phyloP scores from a whole-genome alignment of 2,888 invertebrate species.

The Hemistola chrysoprasaria region DNA sequence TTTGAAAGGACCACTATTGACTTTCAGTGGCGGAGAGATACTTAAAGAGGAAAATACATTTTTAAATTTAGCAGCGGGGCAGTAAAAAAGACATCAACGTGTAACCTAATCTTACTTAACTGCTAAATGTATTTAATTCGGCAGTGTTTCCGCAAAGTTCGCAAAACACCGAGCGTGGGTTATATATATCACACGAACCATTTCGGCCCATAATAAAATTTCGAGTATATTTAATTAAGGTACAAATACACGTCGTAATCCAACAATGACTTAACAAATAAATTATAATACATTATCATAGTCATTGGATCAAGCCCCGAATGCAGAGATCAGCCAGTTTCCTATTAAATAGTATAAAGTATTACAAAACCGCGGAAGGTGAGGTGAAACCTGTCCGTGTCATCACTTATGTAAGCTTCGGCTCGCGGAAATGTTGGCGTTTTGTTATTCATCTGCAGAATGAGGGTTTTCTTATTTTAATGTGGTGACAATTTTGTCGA shows the following conservation, averaged over 20 bases:
- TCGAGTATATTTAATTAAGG: too few relatives aligned
- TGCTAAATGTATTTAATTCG: too few relatives aligned
- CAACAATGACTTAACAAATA: too few relatives aligned
- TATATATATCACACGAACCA: too few relatives aligned
- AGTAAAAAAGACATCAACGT: conserved; percentile 59
- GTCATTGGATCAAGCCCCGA: conserved; percentile 20
- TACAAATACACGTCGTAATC: too few relatives aligned
- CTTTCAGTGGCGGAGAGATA: too few relatives aligned
- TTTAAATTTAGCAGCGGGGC: conserved; percentile 16
- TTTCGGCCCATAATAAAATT: too few relatives aligned
- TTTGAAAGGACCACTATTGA: too few relatives aligned
- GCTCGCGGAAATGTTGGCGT: conserved; percentile 40
- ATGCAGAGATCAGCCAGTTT: conserved; percentile 37
- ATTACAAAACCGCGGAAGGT: conserved; percentile 57
- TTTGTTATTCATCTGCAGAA: conserved; percentile 14
- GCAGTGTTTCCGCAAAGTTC: too few relatives aligned
- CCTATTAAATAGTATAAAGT: conserved; percentile 39
- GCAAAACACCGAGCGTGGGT: too few relatives aligned
- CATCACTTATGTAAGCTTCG: conserved; percentile 41
- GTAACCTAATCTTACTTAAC: too few relatives aligned
- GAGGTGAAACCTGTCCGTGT: conserved; percentile 45
- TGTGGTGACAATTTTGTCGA: conserved; percentile 2
- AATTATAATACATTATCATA: neutral
- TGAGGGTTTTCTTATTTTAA: conserved; percentile 7
- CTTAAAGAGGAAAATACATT: too few relatives aligned